These are phyloP conservation scores for Chauna torquata DNA, from an alignment of 2,113 vertebrate species.

Conservation along the genomic window DNA sequence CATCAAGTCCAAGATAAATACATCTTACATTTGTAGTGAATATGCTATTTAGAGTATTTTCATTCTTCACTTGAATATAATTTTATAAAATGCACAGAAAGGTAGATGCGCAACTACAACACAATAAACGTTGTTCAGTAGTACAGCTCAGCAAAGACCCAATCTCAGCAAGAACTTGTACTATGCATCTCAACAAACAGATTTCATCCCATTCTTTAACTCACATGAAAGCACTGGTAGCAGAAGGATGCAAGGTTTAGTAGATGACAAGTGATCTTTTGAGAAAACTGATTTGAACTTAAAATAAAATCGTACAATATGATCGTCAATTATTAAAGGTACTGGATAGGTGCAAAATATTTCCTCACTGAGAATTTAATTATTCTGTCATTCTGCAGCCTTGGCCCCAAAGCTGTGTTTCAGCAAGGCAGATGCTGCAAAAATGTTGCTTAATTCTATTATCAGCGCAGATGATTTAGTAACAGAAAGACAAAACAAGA, in stretches of 20 bases:
- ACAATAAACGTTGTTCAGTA: background rate
- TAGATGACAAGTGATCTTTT: background rate
- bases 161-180: background rate
- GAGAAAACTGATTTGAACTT: background rate
- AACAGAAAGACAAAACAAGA: background rate
- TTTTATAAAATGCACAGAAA: background rate
- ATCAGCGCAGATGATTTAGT: fast-evolving
- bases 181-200: background rate
- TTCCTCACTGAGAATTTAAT: background rate
- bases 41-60: background rate
- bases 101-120: background rate
- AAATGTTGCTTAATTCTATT: background rate
- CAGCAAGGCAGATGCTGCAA: background rate
- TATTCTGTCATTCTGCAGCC: background rate
- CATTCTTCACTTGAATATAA: background rate
- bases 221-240: background rate
- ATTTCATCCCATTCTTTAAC: background rate
- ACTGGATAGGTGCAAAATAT: background rate
- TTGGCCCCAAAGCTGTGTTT: background rate
- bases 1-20: background rate
- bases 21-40: background rate
- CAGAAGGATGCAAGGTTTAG: background rate
- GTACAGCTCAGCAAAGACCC: background rate
- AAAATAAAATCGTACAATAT: background rate
- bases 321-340: background rate